Evolutionary conservation across 1,140 invertebrate genomes (phyloP).

Genomic region (Scaptomyza graminum): DNA sequence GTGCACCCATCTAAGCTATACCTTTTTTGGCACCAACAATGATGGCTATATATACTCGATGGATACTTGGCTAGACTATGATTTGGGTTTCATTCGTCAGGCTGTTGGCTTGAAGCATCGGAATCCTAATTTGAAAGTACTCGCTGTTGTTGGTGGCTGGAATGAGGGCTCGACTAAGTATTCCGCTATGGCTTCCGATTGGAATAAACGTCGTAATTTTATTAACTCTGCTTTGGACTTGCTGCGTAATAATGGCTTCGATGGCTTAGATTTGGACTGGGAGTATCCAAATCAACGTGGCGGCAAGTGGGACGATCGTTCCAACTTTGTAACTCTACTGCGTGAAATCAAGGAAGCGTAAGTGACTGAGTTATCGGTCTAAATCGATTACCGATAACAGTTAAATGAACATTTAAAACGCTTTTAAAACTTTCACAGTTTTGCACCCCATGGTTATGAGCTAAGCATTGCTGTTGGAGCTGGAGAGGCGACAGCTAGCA

Average conservation of each 20-base stretch:
- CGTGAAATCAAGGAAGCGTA: slow-evolving; percentile 86
- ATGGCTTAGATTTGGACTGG: slow-evolving; percentile 93
- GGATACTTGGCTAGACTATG: slow-evolving; percentile 68
- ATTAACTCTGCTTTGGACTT: slow-evolving; percentile 86
- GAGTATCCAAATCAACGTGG: slow-evolving; percentile 90
- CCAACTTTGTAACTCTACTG: slow-evolving; percentile 85
- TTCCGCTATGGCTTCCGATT: slow-evolving; percentile 85
- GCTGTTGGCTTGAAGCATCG: slow-evolving; percentile 86
- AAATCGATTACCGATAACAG: neutral
- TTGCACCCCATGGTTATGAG: slow-evolving; percentile 85
- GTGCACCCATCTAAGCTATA: slow-evolving; percentile 90
- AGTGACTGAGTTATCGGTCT: slow-evolving; percentile 5
- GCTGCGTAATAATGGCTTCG: slow-evolving; percentile 87
- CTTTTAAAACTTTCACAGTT: slow-evolving; percentile 32
- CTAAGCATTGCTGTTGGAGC: slow-evolving; percentile 87
- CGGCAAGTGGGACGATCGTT: slow-evolving; percentile 84
- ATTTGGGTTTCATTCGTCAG: slow-evolving; percentile 83
- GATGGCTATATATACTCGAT: slow-evolving; percentile 83
- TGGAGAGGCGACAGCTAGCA: slow-evolving; percentile 84
- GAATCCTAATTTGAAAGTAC: slow-evolving; percentile 87
- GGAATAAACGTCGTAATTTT: slow-evolving; percentile 85
- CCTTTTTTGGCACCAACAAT: slow-evolving; percentile 87
- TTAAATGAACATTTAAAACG: no score
- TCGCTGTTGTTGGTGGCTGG: slow-evolving; percentile 92
- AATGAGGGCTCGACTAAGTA: slow-evolving; percentile 89